Percentiles rank a stretch among this genome's conserved stretches.
phyloP scores from a whole-genome alignment of 2,113 vertebrate species.

The Solea senegalensis region DNA sequence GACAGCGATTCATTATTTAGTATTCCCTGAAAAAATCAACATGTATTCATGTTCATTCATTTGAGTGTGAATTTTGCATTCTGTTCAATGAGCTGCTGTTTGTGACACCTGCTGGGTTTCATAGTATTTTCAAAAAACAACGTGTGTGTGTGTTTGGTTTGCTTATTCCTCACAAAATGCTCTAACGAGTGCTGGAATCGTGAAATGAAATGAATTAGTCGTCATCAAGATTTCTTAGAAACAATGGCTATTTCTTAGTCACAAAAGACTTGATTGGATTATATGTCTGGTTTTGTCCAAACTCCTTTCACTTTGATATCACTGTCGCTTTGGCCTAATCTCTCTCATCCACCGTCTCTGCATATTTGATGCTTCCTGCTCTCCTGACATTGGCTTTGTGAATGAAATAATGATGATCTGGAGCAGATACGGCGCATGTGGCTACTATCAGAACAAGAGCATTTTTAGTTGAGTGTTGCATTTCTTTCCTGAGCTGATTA shows the following conservation, averaged over 20 bases:
- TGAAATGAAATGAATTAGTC: no score
- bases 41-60: not conserved
- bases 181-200: no score
- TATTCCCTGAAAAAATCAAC: not conserved
- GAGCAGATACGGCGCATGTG: not conserved
- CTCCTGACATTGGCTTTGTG: slow-evolving; percentile 28
- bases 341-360: slow-evolving; percentile 31
- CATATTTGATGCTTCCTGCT: slow-evolving; percentile 56
- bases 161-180: not conserved
- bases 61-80: not conserved
- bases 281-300: not conserved
- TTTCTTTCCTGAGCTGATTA: not conserved
- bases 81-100: not conserved
- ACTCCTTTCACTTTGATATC: slow-evolving; percentile 6
- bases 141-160: not conserved
- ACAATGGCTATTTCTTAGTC: no score
- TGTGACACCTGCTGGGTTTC: not conserved
- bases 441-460: not conserved
- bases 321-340: not conserved
- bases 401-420: slow-evolving; percentile 45
- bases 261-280: no score
- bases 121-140: not conserved
- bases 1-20: not conserved
- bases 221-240: no score
- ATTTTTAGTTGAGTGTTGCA: not conserved